Base-by-base conservation (phyloP, 2,113 vertebrate species). In the Eulemur rufifrons region DNA sequence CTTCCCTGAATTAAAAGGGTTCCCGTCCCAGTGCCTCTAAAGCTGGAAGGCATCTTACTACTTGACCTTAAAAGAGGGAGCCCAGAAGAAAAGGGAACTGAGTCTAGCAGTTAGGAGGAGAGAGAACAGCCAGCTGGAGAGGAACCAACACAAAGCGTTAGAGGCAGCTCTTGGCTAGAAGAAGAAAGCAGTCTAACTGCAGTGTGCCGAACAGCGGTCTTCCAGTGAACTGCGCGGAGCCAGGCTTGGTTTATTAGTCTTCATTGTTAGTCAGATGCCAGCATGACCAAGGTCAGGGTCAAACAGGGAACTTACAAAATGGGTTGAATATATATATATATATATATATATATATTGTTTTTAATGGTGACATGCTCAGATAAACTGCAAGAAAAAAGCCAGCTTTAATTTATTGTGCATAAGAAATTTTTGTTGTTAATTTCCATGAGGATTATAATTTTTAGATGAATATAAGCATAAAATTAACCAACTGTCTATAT, bases 91-190 rank as follows among this genome's bases (percentile, higher is more conserved):
- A 54, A 95, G 61, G 59, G 77, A 68, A 68, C 94, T 76, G 56
- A 34, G 54, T 73, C 25, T 20, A 47, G 92, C 27, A 86, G 73
- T 63, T 50, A 27, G n/a, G 80, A 50, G 86, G 37, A 27, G 25
- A 80, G 50, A 68, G 56, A n/a, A 25, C 64, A 76, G 96, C 89
- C 84, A 86, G 88, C 86, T 92, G 86, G 94, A 76, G 59, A 84
- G 25, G 56, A 73, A 56, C 77, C 77, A 88, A 4, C 17, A 39
- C 37, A 10, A 69, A 6, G 8, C 37, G 3, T 39, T 13, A 34
- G 82, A 59, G 52, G 50, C 83, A 15, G 66, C 80, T 39, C 86
- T 71, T 76, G 94, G 92, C 95, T 61, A 32, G 37, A 52, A 87
- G 83, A 81, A 66, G 76, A 83, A 81, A 80, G 89, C 13, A 8